Conservation (phyloP, 1,140 invertebrate genomes). For the Drosophila athabasca region DNA sequence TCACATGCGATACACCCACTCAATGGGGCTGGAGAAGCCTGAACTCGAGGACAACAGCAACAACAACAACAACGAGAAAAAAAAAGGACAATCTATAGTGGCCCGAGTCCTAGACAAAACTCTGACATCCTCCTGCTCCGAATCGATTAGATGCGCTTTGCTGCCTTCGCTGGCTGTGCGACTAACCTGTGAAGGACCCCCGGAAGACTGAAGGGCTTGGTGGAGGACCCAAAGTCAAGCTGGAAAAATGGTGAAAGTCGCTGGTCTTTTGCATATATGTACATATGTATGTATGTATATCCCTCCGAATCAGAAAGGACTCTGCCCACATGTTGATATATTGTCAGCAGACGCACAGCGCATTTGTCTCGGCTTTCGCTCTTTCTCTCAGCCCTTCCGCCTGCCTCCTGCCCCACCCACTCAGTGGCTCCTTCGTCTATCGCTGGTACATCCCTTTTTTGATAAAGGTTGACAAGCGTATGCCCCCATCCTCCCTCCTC, state of each 20-base stretch:
- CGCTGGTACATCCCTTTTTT: constrained; percentile 50
- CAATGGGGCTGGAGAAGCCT: constrained; percentile 50
- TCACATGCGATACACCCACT: constrained; percentile 67
- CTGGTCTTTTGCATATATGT: constrained; percentile 59
- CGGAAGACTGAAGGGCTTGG: not conserved
- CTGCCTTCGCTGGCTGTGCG: constrained; percentile 38
- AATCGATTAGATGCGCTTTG: constrained; percentile 63
- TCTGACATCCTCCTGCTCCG: not conserved
- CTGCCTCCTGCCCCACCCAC: not conserved
- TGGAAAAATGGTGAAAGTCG: constrained; percentile 60
- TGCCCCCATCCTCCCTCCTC: constrained; percentile 7
- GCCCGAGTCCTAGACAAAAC: not conserved
- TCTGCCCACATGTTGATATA: constrained; percentile 76
- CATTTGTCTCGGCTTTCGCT: constrained; percentile 73
- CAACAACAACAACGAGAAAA: constrained; percentile 17
- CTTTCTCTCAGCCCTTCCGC: constrained; percentile 4
- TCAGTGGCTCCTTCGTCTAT: constrained; percentile 16
- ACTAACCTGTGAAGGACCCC: constrained; percentile 8
- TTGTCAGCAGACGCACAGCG: constrained; percentile 81
- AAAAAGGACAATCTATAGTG: constrained; percentile 12
- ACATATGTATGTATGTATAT: constrained; percentile 25
- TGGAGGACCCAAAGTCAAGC: constrained; percentile 60
- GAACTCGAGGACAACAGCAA: constrained; percentile 1
- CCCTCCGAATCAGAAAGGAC: no score
- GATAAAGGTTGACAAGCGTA: constrained; percentile 79